phyloP scores from a whole-genome alignment of 2,113 vertebrate genomes.

The Dipodomys merriami region DNA sequence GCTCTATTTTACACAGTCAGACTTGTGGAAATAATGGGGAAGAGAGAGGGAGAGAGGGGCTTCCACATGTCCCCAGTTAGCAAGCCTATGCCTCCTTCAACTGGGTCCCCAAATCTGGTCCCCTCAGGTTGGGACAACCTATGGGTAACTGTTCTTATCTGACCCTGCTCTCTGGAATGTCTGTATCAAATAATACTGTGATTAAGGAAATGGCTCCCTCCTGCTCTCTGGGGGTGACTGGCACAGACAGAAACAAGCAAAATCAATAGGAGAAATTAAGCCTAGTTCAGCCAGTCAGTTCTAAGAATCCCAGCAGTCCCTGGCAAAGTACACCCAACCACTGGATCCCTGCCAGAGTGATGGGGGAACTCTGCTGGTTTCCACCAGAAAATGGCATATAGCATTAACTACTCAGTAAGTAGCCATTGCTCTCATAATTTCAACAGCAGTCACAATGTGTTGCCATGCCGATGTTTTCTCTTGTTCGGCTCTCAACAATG shows the following conservation, averaged over 20 bases:
- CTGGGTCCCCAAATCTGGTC: not conserved
- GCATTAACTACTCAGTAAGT: not conserved
- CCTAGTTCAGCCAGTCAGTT: slow-evolving; percentile 38
- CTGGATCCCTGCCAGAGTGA: not conserved
- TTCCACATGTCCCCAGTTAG: not conserved
- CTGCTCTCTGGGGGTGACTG: slow-evolving; percentile 46
- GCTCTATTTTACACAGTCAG: not conserved
- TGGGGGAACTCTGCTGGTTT: not conserved
- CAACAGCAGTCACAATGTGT: not conserved
- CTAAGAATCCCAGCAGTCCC: slow-evolving; percentile 16
- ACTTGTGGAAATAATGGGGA: not conserved
- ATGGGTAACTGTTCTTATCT: not conserved
- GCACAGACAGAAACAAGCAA: slow-evolving; percentile 17
- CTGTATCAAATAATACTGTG: slow-evolving; percentile 59
- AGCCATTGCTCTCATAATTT: not conserved
- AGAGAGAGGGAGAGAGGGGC: not conserved
- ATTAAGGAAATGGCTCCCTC: slow-evolving; percentile 51
- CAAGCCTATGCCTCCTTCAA: not conserved
- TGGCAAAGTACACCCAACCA: slow-evolving; percentile 25
- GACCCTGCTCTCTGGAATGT: slow-evolving; percentile 26
- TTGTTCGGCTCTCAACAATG: not conserved
- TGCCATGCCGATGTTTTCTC: not conserved
- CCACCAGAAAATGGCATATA: not conserved
- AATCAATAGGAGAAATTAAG: slow-evolving; percentile 71
- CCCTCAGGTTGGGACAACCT: not conserved